phyloP scores from a whole-genome alignment of 2,888 invertebrate species.

The Sepioteuthis lessoniana region DNA sequence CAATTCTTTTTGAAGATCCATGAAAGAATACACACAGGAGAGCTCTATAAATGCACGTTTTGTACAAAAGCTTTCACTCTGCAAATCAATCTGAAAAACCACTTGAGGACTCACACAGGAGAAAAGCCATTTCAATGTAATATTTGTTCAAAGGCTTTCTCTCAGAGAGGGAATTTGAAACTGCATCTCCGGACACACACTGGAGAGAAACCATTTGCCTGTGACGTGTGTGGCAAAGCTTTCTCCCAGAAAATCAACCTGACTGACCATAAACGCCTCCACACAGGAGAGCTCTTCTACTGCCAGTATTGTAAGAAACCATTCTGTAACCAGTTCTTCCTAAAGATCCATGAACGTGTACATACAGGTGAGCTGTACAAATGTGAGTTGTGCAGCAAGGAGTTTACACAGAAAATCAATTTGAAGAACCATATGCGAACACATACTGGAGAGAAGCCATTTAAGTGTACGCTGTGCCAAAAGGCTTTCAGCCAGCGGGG shows the following conservation, averaged over 20 bases:
- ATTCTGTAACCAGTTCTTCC: slow-evolving; percentile 46
- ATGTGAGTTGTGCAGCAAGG: slow-evolving; percentile 38
- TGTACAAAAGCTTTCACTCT: slow-evolving; percentile 34
- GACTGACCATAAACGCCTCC: slow-evolving; percentile 40
- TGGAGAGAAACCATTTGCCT: slow-evolving; percentile 44
- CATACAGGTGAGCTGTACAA: slow-evolving; percentile 38
- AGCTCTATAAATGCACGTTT: slow-evolving; percentile 40
- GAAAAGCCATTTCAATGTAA: slow-evolving; percentile 43
- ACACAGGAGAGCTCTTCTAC: slow-evolving; percentile 43
- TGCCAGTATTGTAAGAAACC: slow-evolving; percentile 45
- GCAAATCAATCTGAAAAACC: slow-evolving; percentile 43
- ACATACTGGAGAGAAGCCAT: slow-evolving; percentile 42
- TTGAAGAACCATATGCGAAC: slow-evolving; percentile 36
- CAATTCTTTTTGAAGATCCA: slow-evolving; percentile 42
- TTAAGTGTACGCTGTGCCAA: slow-evolving; percentile 37
- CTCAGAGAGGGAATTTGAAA: slow-evolving; percentile 40
- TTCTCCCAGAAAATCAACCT: slow-evolving; percentile 43
- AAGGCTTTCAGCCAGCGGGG: slow-evolving; percentile 44
- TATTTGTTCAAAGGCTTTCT: slow-evolving; percentile 45
- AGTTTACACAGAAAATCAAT: slow-evolving; percentile 46
- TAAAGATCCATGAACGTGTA: slow-evolving; percentile 40
- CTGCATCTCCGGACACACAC: slow-evolving; percentile 43
- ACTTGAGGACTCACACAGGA: slow-evolving; percentile 44
- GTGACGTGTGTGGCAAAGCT: slow-evolving; percentile 45
- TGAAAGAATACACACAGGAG: slow-evolving; percentile 42